Evolutionary conservation across 2,797 vertebrate species (phyloP).

Genomic region (Manis javanica): DNA sequence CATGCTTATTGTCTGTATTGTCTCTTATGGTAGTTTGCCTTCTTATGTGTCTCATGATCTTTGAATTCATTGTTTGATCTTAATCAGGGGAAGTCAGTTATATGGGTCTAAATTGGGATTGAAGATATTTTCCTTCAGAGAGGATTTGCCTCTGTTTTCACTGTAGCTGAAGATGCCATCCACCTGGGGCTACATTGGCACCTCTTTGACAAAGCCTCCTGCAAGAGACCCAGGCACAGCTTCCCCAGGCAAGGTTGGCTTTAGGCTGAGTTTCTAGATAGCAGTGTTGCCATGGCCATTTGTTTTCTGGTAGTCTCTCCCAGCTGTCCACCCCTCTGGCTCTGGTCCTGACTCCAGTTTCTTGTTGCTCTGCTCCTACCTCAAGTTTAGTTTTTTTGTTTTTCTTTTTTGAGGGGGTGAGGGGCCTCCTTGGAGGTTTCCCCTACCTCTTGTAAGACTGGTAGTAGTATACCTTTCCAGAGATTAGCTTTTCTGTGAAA

Average conservation of each 20-base stretch:
- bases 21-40: not conserved
- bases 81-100: not conserved
- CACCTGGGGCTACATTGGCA: not conserved
- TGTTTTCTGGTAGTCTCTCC: not conserved
- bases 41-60: not conserved
- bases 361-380: not conserved
- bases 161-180: not conserved
- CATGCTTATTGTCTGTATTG: not conserved
- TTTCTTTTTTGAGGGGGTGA: not conserved
- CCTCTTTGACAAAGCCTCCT: not conserved
- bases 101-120: not conserved
- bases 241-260: not conserved
- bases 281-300: not conserved
- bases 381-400: not conserved
- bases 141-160: conserved; percentile 3
- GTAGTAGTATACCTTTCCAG: not conserved
- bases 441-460: not conserved
- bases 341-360: not conserved
- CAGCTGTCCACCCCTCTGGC: not conserved
- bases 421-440: not conserved
- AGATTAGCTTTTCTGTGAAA: not conserved
- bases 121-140: not conserved
- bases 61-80: not conserved
- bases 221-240: not conserved
- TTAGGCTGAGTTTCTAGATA: not conserved